Conservation (phyloP, 1,140 invertebrate species). For the Anthonomus grandis region DNA sequence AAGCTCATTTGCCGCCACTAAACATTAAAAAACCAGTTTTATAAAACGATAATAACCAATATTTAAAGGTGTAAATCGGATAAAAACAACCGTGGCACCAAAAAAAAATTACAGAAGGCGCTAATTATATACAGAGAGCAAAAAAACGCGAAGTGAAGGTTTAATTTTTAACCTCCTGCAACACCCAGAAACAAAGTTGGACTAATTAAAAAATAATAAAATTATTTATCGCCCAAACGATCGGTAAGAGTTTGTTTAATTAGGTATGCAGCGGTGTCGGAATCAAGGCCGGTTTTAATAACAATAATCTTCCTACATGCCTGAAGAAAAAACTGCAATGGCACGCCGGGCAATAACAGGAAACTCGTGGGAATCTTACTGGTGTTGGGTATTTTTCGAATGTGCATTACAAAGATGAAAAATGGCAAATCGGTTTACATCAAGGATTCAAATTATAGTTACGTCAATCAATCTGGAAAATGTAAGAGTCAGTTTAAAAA, state of each 20-base stretch:
- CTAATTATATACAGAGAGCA: not conserved
- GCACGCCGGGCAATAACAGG: no score
- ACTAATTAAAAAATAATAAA: not conserved
- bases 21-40: no score
- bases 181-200: not conserved
- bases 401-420: no score
- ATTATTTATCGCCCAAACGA: not conserved
- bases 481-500: no score
- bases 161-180: not conserved
- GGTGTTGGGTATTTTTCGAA: no score
- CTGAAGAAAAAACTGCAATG: not conserved
- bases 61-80: not conserved
- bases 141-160: not conserved
- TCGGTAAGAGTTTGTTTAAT: not conserved
- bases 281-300: not conserved
- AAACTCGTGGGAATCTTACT: no score
- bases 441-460: no score
- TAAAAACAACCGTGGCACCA: no score
- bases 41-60: not conserved
- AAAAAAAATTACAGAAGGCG: not conserved
- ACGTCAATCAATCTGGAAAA: no score
- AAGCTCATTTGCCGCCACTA: no score
- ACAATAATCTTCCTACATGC: not conserved
- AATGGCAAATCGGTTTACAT: no score
- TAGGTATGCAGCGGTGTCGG: not conserved